A percentile compares a stretch with the other conserved stretches of the same genome.
These are phyloP conservation scores for Ophioderma brevispina DNA, from an alignment of 35 echinoderm and acorn worm genomes.

Conservation along the genomic window DNA sequence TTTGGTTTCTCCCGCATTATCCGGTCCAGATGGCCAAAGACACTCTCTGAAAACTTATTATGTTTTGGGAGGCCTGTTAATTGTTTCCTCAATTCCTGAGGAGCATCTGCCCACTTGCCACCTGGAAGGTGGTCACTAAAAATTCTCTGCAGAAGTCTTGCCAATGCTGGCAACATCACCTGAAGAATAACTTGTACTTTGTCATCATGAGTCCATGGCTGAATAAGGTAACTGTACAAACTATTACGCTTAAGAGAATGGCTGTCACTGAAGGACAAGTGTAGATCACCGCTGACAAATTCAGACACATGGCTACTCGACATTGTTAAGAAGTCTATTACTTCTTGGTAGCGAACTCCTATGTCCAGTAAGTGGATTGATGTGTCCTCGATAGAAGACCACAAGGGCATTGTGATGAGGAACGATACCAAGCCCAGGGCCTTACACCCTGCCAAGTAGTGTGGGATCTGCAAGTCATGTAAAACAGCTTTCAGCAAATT, in stretches of 20 bases:
- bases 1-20: constrained; percentile 26
- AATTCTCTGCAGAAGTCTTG: constrained; percentile 39
- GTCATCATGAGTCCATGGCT: constrained; percentile 33
- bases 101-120: constrained; percentile 40
- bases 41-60: constrained; percentile 57
- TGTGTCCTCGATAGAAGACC: constrained; percentile 32
- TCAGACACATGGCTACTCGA: neutral
- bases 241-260: neutral
- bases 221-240: neutral
- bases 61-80: constrained; percentile 46
- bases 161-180: constrained; percentile 32
- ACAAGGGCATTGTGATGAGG: constrained; percentile 34
- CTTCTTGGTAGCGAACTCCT: constrained; percentile 22
- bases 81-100: neutral
- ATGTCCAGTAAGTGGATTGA: constrained; percentile 33
- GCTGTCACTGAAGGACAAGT: constrained; percentile 13
- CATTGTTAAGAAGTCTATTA: constrained; percentile 26
- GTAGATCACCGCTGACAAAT: constrained; percentile 29
- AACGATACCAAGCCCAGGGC: constrained; percentile 35
- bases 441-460: constrained; percentile 44
- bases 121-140: constrained; percentile 48
- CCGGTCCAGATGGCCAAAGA: constrained; percentile 48
- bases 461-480: constrained; percentile 13
- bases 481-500: constrained; percentile 30
- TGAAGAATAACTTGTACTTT: constrained; percentile 22